Evolutionary conservation across 2,888 invertebrate species (phyloP).

Genomic region (Endomychus coccineus): DNA sequence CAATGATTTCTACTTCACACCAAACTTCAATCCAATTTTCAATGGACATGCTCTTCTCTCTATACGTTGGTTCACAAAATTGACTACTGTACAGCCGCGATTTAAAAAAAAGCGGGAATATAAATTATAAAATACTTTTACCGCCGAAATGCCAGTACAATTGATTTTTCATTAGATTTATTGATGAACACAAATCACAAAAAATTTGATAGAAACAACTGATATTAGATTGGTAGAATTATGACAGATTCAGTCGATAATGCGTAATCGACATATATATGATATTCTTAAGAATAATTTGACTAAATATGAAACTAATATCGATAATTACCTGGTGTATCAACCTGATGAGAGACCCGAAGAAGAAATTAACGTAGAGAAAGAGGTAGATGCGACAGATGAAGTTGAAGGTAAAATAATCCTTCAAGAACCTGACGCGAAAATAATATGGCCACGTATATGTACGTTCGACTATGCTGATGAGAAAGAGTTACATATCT

Average conservation of each 20-base stretch:
- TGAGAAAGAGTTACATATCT: slow-evolving; percentile 28
- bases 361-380: slow-evolving; percentile 1
- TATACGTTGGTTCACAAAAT: not conserved
- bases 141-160: slow-evolving; percentile 8
- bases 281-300: slow-evolving; percentile 18
- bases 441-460: slow-evolving; percentile 27
- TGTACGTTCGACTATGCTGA: slow-evolving; percentile 34
- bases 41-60: slow-evolving; percentile 6
- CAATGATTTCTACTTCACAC: slow-evolving; percentile 6
- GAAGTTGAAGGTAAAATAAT: slow-evolving; percentile 16
- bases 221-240: too few relatives aligned
- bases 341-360: not conserved
- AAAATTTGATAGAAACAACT: too few relatives aligned
- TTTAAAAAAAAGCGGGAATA: slow-evolving; percentile 2
- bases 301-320: slow-evolving; percentile 20
- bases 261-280: slow-evolving; percentile 20
- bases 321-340: slow-evolving; percentile 18
- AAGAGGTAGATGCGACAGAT: slow-evolving; percentile 4
- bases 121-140: slow-evolving; percentile 4
- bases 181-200: too few relatives aligned
- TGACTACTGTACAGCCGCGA: slow-evolving; percentile 6
- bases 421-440: slow-evolving; percentile 22
- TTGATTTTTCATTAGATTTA: too few relatives aligned
- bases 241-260: slow-evolving; percentile 9
- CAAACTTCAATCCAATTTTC: not conserved